A percentile compares a stretch with the other conserved stretches of the same genome.
These are phyloP conservation scores for Asobara japonica DNA, from an alignment of 1,140 invertebrate species.

Conservation along the genomic window DNA sequence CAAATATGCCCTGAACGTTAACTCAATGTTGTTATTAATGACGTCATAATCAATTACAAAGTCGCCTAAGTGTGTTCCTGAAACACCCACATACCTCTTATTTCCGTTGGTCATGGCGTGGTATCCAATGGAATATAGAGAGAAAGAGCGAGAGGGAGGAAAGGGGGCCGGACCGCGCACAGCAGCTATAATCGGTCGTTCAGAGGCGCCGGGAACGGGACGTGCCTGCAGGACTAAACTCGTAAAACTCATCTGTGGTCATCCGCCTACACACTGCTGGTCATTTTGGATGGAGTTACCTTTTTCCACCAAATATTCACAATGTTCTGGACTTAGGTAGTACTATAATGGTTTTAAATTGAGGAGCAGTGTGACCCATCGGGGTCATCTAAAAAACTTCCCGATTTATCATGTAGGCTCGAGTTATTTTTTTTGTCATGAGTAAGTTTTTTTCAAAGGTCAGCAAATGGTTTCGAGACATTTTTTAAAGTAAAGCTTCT, in stretches of 20 bases:
- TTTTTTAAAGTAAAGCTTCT: no score
- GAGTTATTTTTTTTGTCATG: no score
- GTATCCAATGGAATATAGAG: not conserved
- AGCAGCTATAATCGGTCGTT: conserved; percentile 50
- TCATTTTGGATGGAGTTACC: not conserved
- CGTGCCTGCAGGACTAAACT: conserved; percentile 50
- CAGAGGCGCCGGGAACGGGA: conserved; percentile 46
- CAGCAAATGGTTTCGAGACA: no score
- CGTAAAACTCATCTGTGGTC: conserved; percentile 64
- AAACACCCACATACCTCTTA: not conserved
- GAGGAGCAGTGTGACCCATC: no score
- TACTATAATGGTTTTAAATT: no score
- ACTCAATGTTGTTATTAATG: conserved; percentile 52
- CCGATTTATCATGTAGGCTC: no score
- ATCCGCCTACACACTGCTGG: conserved; percentile 32
- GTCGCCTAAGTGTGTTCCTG: not conserved
- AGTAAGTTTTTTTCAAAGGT: no score
- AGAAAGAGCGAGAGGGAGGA: not conserved
- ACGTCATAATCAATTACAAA: conserved; percentile 56
- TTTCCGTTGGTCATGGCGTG: conserved; percentile 1
- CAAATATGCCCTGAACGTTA: not conserved
- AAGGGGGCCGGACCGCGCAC: conserved; percentile 25
- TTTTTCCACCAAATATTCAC: conserved; percentile 8
- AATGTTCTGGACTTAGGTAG: not conserved
- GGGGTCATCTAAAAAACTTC: no score